A percentile compares a stretch with the other conserved stretches of the same genome.
phyloP scores from a whole-genome alignment of 2,113 vertebrate genomes.

The Marmota monax region DNA sequence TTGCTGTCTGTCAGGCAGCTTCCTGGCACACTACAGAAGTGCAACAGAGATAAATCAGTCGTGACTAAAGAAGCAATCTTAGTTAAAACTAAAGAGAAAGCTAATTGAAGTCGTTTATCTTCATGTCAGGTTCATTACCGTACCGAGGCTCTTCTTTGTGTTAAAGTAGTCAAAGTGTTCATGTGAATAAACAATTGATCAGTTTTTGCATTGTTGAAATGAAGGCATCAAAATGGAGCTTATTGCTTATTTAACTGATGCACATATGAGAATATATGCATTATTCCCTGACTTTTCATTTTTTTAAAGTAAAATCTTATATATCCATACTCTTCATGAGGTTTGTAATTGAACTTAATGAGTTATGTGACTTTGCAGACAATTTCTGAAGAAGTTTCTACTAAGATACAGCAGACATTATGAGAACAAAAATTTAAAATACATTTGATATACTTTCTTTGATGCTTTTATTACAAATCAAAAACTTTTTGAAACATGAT shows the following conservation, averaged over 20 bases:
- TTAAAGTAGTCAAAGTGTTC: conserved; percentile 29
- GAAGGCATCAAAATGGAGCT: not conserved
- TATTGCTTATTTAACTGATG: not conserved
- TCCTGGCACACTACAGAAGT: conserved; percentile 15
- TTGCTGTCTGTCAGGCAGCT: conserved; percentile 29
- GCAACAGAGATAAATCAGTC: conserved; percentile 79
- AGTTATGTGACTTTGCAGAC: not conserved
- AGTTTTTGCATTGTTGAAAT: not conserved
- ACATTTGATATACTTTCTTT: not conserved
- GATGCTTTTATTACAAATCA: not conserved
- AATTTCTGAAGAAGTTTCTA: not conserved
- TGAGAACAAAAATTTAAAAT: not conserved
- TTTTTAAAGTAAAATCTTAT: not conserved
- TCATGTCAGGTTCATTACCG: conserved; percentile 72
- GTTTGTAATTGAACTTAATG: not conserved
- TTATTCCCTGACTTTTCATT: not conserved
- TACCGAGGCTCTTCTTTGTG: conserved; percentile 62
- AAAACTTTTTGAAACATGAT: not conserved
- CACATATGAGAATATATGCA: not conserved
- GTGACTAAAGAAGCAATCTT: conserved; percentile 79
- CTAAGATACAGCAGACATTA: not conserved
- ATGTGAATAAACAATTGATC: conserved; percentile 46
- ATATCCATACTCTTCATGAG: not conserved
- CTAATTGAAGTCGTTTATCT: conserved; percentile 84
- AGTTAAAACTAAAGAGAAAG: conserved; percentile 82